Evolutionary conservation across 1,140 invertebrate genomes (phyloP), one percentile per base, ranked within the genome.

Genomic region (Sycophaga agraensis): DNA sequence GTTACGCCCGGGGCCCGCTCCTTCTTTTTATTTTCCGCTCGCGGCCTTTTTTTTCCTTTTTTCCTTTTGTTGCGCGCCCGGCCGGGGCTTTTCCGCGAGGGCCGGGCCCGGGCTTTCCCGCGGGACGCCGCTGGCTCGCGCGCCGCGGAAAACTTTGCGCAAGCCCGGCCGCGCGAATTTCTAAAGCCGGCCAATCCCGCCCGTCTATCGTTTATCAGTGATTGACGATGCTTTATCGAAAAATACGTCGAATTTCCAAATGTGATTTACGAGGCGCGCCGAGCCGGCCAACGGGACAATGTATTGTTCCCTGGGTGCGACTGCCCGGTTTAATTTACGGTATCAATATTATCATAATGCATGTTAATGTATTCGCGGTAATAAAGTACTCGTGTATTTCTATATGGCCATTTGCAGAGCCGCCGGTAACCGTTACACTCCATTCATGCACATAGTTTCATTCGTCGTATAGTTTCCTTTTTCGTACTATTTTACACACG

Each of bases 331-430:
- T 58, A 58, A 58, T 58, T 58, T 19, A 40, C 43, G 6, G 31
- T 34, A 49, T 58, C 34, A 31, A n/a, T 39, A 45, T 56, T 56
- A 39, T 58, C 55, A 39, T 39, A 58, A 37, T 58, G 1, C 34
- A 26, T 39, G n/a, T 17, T 26, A 26, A 58, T 48, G 26, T 55
- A 34, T 37, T 17, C 37, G 26, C 12, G 34, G 31, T 43, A 55
- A 55, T 55, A 55, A 42, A 43, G 53, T 31, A 43, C 31, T 21
- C 16, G 16, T 37, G 28, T 37, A 22, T 50, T 50, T 50, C 48
- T 48, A 6, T 31, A 31, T n/a, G 12, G 45, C 31, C 26, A 48
- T 16, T 48, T 31, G 14, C 14, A 22, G 43, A 46, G 4, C 7
- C n/a, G n/a, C n/a, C n/a, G n/a, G n/a, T n/a, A n/a, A n/a, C n/a